Conservation (phyloP, 2,888 invertebrate genomes). For the Pogonocherus hispidulus region DNA sequence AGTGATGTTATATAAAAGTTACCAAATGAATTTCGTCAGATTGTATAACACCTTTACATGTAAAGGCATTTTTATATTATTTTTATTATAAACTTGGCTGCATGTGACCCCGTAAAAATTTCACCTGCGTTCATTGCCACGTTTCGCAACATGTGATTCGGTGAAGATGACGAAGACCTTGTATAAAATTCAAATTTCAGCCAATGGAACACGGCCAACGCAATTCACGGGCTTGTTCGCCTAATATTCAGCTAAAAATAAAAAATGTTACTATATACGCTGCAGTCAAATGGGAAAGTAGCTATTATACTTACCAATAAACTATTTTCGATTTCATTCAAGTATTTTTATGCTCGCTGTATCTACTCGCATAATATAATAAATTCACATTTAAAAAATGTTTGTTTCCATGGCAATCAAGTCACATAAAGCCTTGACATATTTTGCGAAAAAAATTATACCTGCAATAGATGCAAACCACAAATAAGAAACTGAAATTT, state of each 20-base stretch:
- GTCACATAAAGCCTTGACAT: too few species aligned
- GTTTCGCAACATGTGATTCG: slow-evolving; percentile 36
- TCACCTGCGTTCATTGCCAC: slow-evolving; percentile 49
- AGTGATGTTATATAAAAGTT: slow-evolving; percentile 26
- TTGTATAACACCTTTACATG: slow-evolving; percentile 14
- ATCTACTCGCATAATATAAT: too few species aligned
- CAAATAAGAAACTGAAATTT: too few species aligned
- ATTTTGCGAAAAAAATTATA: too few species aligned
- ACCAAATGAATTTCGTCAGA: slow-evolving; percentile 25
- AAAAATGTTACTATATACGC: not conserved
- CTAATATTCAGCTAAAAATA: not conserved
- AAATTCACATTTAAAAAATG: too few species aligned
- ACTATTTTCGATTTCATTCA: too few species aligned
- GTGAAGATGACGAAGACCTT: slow-evolving; percentile 27
- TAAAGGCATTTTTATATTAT: slow-evolving; percentile 21
- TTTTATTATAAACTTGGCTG: slow-evolving; percentile 28
- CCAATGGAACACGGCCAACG: slow-evolving; percentile 20
- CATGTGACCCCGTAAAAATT: slow-evolving; percentile 49
- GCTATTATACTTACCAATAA: too few species aligned
- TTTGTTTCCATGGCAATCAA: too few species aligned
- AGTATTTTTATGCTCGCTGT: too few species aligned
- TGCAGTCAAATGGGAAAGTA: too few species aligned
- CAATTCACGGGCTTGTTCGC: slow-evolving; percentile 23
- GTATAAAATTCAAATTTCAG: slow-evolving; percentile 25
- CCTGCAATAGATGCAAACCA: too few species aligned